A percentile compares a stretch with the other conserved stretches of the same genome.
Conservation (phyloP, 2,113 vertebrate species). For the Paramisgurnus dabryanus region DNA sequence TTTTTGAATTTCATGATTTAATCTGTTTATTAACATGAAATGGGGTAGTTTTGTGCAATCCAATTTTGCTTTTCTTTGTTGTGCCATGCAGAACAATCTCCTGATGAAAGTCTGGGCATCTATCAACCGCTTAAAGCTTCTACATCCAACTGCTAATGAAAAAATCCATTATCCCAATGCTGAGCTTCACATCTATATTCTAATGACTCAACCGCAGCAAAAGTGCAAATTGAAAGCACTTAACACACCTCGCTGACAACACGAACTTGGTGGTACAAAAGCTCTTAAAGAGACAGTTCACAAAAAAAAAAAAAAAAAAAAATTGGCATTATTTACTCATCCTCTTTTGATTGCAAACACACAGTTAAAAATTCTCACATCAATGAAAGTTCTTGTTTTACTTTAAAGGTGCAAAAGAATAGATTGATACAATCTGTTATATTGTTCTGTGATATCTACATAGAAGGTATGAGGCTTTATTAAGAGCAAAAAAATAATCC, state of each 20-base stretch:
- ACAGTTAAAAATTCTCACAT: too few relatives aligned
- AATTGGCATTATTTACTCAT: not conserved
- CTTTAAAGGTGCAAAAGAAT: too few relatives aligned
- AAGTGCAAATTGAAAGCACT: slow-evolving; percentile 15
- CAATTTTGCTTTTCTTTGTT: slow-evolving; percentile 49
- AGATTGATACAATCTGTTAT: too few relatives aligned
- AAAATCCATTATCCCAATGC: slow-evolving; percentile 46
- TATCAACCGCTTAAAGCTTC: slow-evolving; percentile 46
- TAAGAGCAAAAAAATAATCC: too few relatives aligned
- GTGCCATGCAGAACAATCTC: slow-evolving; percentile 46
- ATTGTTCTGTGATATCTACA: too few relatives aligned
- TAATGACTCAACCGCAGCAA: slow-evolving; percentile 28
- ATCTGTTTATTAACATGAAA: slow-evolving; percentile 66
- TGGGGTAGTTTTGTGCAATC: slow-evolving; percentile 39
- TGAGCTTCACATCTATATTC: slow-evolving; percentile 37
- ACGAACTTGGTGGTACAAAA: not conserved
- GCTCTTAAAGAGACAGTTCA: not conserved
- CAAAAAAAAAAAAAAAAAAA: not conserved
- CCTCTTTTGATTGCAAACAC: too few relatives aligned
- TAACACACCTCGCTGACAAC: slow-evolving; percentile 17
- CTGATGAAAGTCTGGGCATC: slow-evolving; percentile 45
- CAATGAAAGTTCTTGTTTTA: too few relatives aligned
- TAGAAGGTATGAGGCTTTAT: too few relatives aligned
- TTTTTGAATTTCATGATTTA: slow-evolving; percentile 58
- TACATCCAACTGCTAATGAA: slow-evolving; percentile 35